Base-by-base conservation (phyloP, 92 coral and sea anemone species). In the Paragorgia papillata region DNA sequence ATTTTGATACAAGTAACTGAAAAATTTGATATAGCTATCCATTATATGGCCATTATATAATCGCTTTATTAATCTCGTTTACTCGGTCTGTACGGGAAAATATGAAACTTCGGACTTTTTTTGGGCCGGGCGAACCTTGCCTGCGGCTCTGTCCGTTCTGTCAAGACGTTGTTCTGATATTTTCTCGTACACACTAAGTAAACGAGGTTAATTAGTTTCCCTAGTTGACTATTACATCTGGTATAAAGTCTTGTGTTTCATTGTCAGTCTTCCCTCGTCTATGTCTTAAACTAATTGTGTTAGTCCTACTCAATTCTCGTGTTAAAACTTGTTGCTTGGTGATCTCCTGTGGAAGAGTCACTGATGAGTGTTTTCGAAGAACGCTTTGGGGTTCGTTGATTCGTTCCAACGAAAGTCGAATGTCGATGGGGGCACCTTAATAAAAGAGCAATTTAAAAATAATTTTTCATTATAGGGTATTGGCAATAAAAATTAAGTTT, bases 351-450 rank as follows among this genome's bases (percentile, higher is more conserved):
- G 33, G 93, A 93, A 46, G 73, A 80, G 37, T 81, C 84, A 59
- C 78, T 85, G 57, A 88, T 84, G 9, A 89, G 73, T 32, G 70
- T 21, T 14, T 33, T 18, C 80, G 81, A 33, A 70, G 89, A 19
- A 74, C 78, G 53, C 81, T 80, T 20, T 92, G 89, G 21, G 97
- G 90, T 62, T 92, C 88, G 31, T 90, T 92, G 63, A 90, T 92
- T 75, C 93, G 78, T 89, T 86, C 97, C 93, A 93, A 92, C 88
- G 97, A 92, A 62, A 93, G 77, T 15, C 96, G 97, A 77, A 85
- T 84, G 22, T 92, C 76, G 9, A 93, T 88, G 18, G 92, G 97
- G 13, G 97, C 97, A 30, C 97, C 97, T 93, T 46, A 62, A 35
- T 37, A 66, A 85, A n/a, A 70, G 28, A 20, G 33, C 19, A 55